These are phyloP conservation scores for Epizoanthus fatuus DNA, from an alignment of 92 coral and sea anemone species.

Conservation along the genomic window DNA sequence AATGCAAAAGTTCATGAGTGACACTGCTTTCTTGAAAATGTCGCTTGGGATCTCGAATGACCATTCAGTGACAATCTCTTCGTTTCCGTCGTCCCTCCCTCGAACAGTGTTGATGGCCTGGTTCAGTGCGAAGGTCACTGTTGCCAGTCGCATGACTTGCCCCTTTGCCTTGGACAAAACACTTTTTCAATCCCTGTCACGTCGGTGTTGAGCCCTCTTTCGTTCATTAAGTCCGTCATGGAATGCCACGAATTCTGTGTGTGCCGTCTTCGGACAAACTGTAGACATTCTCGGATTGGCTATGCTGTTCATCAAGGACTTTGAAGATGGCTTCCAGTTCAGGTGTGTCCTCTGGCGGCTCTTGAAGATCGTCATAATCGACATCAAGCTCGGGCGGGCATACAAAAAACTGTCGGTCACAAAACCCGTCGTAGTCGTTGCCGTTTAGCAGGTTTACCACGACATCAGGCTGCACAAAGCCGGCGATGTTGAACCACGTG, in stretches of 20 bases:
- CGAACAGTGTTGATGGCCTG: conserved; percentile 51
- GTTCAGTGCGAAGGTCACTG: conserved; percentile 59
- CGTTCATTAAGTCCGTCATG: conserved; percentile 63
- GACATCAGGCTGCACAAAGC: conserved; percentile 76
- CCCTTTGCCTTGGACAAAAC: conserved; percentile 73
- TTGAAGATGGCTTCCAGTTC: conserved; percentile 20
- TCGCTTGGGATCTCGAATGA: conserved; percentile 57
- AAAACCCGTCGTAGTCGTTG: conserved; percentile 71
- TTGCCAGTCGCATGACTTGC: conserved; percentile 74
- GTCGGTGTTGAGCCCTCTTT: conserved; percentile 63
- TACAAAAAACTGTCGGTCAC: conserved; percentile 68
- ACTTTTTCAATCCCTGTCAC: conserved; percentile 69
- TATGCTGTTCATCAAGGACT: conserved; percentile 43
- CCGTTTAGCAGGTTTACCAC: conserved; percentile 59
- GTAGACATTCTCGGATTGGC: conserved; percentile 19
- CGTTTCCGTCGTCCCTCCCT: background rate
- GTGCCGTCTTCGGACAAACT: conserved; percentile 58
- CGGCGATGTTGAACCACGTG: conserved; percentile 69
- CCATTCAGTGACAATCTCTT: background rate
- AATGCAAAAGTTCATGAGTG: conserved; percentile 66
- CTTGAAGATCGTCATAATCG: conserved; percentile 63
- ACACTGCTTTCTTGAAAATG: conserved; percentile 47
- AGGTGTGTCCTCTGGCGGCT: conserved; percentile 35
- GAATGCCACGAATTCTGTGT: conserved; percentile 57
- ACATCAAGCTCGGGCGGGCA: conserved; percentile 71